Percentiles rank a stretch among this genome's conserved stretches.
phyloP scores from a whole-genome alignment of 2,113 vertebrate genomes.

The Tragelaphus scriptus region DNA sequence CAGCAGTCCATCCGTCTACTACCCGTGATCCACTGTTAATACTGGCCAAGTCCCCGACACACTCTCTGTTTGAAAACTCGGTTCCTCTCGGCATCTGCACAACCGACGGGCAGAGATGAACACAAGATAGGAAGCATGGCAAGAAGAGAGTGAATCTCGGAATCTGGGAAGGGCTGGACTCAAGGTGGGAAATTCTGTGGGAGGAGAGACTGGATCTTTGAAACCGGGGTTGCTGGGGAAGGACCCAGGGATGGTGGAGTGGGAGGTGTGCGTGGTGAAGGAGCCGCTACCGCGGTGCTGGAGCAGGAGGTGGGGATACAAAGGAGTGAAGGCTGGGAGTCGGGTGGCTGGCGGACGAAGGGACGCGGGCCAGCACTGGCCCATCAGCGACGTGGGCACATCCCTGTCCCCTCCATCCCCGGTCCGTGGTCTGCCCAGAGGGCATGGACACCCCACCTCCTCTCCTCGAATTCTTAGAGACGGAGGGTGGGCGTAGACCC shows the following conservation, averaged over 20 bases:
- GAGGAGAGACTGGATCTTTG: neutral
- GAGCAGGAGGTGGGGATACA: too few species aligned
- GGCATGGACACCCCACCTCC: neutral
- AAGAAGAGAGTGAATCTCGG: neutral
- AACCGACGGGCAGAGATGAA: accelerated
- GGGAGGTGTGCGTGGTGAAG: accelerated
- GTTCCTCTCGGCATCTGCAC: neutral
- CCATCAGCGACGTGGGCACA: accelerated
- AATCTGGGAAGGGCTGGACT: neutral
- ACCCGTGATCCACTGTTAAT: accelerated
- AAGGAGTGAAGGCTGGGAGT: neutral
- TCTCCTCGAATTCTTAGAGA: accelerated
- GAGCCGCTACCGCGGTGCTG: accelerated
- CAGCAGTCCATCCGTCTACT: neutral
- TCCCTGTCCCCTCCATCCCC: neutral
- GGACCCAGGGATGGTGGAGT: neutral
- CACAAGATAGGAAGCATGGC: neutral
- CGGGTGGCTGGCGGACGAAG: neutral
- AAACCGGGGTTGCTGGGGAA: accelerated
- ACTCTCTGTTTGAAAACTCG: neutral
- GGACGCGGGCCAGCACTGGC: neutral
- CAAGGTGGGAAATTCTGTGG: neutral
- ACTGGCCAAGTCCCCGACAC: accelerated
- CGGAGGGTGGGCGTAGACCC: accelerated
- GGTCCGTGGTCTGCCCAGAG: neutral